A percentile compares a stretch with the other conserved stretches of the same genome.
These are phyloP conservation scores for Grapholita molesta DNA, from an alignment of 1,140 invertebrate species.

Conservation along the genomic window DNA sequence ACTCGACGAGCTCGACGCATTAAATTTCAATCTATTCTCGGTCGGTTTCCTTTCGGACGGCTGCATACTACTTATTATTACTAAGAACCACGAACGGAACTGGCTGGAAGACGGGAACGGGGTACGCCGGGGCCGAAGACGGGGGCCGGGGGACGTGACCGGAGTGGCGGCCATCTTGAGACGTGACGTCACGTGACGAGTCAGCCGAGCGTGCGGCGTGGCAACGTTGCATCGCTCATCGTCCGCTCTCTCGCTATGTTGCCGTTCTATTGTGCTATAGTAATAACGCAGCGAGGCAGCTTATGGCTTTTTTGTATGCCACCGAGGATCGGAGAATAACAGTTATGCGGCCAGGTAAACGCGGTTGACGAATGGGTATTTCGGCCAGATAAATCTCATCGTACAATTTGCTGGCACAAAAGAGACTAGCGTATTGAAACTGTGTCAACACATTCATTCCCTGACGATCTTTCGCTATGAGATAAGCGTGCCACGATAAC, in stretches of 20 bases:
- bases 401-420: constrained; percentile 7
- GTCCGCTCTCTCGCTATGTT: constrained; percentile 40
- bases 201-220: constrained; percentile 64
- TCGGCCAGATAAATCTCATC: constrained; percentile 8
- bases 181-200: constrained; percentile 78
- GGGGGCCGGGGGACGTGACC: constrained; percentile 46
- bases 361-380: constrained; percentile 37
- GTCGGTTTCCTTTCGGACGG: constrained; percentile 69
- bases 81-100: constrained; percentile 57
- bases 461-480: constrained; percentile 1
- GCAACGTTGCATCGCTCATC: constrained; percentile 54
- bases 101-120: constrained; percentile 64
- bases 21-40: constrained; percentile 75
- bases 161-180: constrained; percentile 75
- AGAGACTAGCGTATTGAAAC: constrained; percentile 6
- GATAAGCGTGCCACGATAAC: not conserved
- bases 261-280: constrained; percentile 69
- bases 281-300: constrained; percentile 53
- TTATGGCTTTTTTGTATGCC: constrained; percentile 67
- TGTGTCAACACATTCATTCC: constrained; percentile 12
- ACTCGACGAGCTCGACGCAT: constrained; percentile 63
- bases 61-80: constrained; percentile 72
- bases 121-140: constrained; percentile 7
- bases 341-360: constrained; percentile 72
- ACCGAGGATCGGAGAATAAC: constrained; percentile 62